These are phyloP conservation scores for Cantharis rustica DNA, from an alignment of 2,888 invertebrate genomes.

Conservation along the genomic window DNA sequence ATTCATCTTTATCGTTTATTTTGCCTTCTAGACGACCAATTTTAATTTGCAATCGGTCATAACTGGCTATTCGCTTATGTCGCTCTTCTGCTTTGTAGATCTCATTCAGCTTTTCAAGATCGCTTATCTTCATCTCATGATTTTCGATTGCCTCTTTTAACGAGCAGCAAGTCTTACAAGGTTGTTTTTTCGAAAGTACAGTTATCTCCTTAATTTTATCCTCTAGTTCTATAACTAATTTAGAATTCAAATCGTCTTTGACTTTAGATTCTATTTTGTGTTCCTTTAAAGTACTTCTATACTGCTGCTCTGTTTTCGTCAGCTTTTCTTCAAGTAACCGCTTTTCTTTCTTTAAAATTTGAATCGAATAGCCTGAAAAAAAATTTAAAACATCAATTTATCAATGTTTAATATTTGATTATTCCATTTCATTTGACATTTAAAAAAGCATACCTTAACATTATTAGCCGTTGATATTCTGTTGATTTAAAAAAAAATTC, in stretches of 20 bases:
- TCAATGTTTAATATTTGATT: no score
- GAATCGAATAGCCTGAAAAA: not conserved
- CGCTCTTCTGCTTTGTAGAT: not conserved
- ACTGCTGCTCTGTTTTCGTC: not conserved
- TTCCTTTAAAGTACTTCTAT: not conserved
- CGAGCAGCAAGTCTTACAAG: not conserved
- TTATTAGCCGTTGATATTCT: no score
- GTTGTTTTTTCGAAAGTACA: not conserved
- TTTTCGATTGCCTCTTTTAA: not conserved
- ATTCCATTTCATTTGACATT: no score
- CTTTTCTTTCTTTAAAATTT: not conserved
- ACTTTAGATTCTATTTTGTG: not conserved
- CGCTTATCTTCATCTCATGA: not conserved
- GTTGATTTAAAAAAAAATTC: no score
- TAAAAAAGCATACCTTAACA: no score
- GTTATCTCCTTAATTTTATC: not conserved
- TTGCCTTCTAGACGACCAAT: conserved; percentile 5
- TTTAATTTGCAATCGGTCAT: not conserved
- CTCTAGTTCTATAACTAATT: not conserved
- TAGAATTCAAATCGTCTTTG: not conserved
- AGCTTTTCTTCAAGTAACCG: not conserved
- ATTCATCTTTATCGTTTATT: not conserved
- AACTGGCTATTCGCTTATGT: not conserved
- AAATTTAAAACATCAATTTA: no score
- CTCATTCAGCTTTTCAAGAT: not conserved